Conservation (phyloP, 64 coral and sea anemone genomes). For the Montipora cactus region DNA sequence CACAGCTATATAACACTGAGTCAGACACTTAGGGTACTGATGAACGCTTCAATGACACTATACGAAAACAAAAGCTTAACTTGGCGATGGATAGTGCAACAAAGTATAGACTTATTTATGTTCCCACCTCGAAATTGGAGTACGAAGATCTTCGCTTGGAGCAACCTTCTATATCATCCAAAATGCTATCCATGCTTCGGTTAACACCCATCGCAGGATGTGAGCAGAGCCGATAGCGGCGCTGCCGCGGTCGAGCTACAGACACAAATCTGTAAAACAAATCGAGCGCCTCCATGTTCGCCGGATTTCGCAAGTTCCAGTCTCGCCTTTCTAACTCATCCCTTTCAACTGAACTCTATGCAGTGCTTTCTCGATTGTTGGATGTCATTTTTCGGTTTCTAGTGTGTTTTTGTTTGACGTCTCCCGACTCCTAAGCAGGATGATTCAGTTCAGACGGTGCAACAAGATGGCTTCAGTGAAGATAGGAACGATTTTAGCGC, state of each 20-base stretch:
- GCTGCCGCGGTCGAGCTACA: background rate
- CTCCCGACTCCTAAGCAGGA: too few relatives aligned
- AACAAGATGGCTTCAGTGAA: too few relatives aligned
- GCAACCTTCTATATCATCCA: slow-evolving; percentile 3
- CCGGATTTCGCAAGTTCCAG: background rate
- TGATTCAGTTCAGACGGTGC: too few relatives aligned
- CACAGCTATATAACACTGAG: too few relatives aligned
- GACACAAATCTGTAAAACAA: slow-evolving; percentile 4
- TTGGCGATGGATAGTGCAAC: background rate
- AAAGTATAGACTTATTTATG: background rate
- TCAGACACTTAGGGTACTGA: too few relatives aligned
- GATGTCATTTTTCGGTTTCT: too few relatives aligned
- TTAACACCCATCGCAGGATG: background rate
- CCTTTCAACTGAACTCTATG: background rate
- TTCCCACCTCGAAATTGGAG: slow-evolving; percentile 10
- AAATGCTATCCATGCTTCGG: slow-evolving; percentile 38
- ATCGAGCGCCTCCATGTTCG: background rate
- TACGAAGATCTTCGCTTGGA: slow-evolving; percentile 12
- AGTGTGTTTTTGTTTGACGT: too few relatives aligned
- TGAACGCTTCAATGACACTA: too few relatives aligned
- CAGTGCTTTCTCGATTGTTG: background rate
- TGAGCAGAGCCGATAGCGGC: slow-evolving; percentile 3
- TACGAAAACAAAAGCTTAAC: background rate
- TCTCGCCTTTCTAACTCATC: background rate
- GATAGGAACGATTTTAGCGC: too few relatives aligned